Evolutionary conservation across 1,140 invertebrate species (phyloP).

Genomic region (Yoshiicerus persimilis): DNA sequence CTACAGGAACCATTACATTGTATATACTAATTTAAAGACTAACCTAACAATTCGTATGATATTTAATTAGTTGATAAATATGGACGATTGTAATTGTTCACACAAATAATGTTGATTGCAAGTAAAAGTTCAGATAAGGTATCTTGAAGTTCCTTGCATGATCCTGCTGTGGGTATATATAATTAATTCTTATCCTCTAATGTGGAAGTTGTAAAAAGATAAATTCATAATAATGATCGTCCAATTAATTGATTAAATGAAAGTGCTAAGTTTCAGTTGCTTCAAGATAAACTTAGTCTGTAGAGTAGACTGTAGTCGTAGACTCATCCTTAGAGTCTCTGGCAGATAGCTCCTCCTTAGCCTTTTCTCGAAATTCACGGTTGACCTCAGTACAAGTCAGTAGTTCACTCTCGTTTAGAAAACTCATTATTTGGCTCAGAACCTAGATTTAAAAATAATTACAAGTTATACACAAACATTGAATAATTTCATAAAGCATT

Average conservation of each 20-base stretch:
- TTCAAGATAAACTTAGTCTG: neutral
- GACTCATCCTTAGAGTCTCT: neutral
- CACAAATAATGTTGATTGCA: neutral
- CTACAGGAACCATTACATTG: too few relatives aligned
- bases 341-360: neutral
- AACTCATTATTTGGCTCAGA: neutral
- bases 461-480: neutral
- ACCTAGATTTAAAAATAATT: neutral
- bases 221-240: neutral
- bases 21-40: too few relatives aligned
- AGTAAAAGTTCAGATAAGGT: neutral
- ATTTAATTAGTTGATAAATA: too few relatives aligned
- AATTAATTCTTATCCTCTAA: neutral
- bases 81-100: too few relatives aligned
- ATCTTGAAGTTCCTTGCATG: neutral
- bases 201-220: too few relatives aligned
- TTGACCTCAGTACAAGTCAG: neutral
- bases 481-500: too few relatives aligned
- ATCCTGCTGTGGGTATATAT: neutral
- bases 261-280: neutral
- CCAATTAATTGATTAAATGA: neutral
- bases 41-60: too few relatives aligned
- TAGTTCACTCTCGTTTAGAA: neutral
- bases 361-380: neutral
- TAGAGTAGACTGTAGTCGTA: neutral